Evolutionary conservation across 2,113 vertebrate species (phyloP).

Genomic region (Megatriorchis doriae): DNA sequence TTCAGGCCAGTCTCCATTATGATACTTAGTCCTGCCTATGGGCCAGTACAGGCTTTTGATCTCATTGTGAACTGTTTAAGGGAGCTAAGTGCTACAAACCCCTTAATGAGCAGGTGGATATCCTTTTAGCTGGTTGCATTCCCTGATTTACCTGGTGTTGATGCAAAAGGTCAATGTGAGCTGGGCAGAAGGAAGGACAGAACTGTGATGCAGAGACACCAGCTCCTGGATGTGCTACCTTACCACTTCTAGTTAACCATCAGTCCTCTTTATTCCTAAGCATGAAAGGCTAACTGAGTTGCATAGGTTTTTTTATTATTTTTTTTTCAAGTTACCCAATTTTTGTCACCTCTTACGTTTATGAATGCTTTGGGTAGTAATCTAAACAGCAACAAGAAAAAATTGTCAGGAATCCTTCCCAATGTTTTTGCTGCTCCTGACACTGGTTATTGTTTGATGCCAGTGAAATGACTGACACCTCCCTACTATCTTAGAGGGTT

Average conservation of each 20-base stretch:
- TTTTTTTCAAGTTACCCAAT: background rate
- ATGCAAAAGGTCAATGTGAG: background rate
- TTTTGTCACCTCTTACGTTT: background rate
- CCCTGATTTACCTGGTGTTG: background rate
- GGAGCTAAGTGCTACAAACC: background rate
- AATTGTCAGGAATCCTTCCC: background rate
- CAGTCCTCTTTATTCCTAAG: background rate
- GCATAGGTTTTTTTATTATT: fast-evolving
- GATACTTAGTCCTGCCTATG: background rate
- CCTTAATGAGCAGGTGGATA: background rate
- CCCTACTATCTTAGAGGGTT: background rate
- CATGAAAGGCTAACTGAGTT: background rate
- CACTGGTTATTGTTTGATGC: background rate
- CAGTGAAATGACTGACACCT: background rate
- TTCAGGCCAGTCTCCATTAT: background rate
- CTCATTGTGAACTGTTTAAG: background rate
- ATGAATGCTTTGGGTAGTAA: background rate
- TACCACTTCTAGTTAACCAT: background rate
- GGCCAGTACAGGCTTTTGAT: background rate
- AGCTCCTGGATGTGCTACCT: background rate
- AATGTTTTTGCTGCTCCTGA: background rate
- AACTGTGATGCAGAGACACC: background rate
- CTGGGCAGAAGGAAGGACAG: background rate
- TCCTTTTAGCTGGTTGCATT: background rate
- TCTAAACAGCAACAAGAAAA: background rate